A percentile compares a stretch with the other conserved stretches of the same genome.
Evolutionary conservation across 53 echinoderm and acorn worm species (phyloP).

Genomic region (Patiria pectinifera): DNA sequence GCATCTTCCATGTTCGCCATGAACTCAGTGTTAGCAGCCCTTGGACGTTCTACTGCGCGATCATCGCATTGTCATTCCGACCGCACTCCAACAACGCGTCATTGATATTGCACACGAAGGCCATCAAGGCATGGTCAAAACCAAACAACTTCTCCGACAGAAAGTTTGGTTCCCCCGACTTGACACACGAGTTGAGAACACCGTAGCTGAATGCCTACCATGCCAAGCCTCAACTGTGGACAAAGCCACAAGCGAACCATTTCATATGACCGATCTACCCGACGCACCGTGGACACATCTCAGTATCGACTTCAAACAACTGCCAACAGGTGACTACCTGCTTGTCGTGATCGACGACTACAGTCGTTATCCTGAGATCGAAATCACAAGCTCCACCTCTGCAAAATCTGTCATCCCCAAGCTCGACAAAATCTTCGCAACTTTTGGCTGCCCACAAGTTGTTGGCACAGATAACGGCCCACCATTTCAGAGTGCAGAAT

Average conservation of each 20-base stretch:
- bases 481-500: constrained; percentile 56
- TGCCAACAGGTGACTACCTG: constrained; percentile 37
- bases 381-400: constrained; percentile 59
- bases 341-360: constrained; percentile 9
- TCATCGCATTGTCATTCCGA: too few species aligned
- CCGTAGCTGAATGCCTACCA: constrained; percentile 48
- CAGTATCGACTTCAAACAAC: constrained; percentile 56
- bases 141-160: constrained; percentile 67
- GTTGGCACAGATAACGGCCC: constrained; percentile 60
- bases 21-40: constrained; percentile 60
- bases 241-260: constrained; percentile 16
- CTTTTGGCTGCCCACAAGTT: constrained; percentile 38
- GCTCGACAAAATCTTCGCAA: not conserved
- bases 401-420: constrained; percentile 65
- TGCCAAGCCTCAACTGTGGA: too few species aligned
- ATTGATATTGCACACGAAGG: constrained; percentile 73
- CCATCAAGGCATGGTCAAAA: constrained; percentile 81
- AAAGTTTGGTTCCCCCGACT: constrained; percentile 84
- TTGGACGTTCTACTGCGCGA: constrained; percentile 49
- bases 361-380: constrained; percentile 61
- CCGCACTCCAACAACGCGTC: too few species aligned
- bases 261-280: constrained; percentile 57
- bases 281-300: not conserved
- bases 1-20: constrained; percentile 55
- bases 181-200: constrained; percentile 61